Conservation (phyloP, 1,140 invertebrate genomes). For the Drosophila watanabei region DNA sequence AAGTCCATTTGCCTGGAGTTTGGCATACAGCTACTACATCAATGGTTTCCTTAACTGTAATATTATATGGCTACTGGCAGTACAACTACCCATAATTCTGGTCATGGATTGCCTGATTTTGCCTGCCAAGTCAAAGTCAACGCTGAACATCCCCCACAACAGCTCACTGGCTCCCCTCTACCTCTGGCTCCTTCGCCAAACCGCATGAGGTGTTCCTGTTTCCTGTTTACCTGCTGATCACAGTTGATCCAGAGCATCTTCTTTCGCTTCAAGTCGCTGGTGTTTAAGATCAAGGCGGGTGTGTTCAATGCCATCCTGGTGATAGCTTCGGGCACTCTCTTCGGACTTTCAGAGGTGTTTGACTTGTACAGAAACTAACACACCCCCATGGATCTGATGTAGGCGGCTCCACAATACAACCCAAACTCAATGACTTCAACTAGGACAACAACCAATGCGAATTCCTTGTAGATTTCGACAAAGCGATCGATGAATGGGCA, state of each 20-base stretch:
- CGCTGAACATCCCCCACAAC: slow-evolving; percentile 90
- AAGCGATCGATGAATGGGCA: slow-evolving; percentile 91
- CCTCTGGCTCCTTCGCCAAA: slow-evolving; percentile 95
- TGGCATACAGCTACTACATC: slow-evolving; percentile 96
- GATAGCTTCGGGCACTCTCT: slow-evolving; percentile 87
- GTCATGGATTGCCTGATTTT: slow-evolving; percentile 86
- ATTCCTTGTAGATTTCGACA: slow-evolving; percentile 95
- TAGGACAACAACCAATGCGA: slow-evolving; percentile 94
- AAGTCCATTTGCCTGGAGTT: slow-evolving; percentile 95
- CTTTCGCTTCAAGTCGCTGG: slow-evolving; percentile 88
- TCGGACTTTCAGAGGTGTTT: slow-evolving; percentile 88
- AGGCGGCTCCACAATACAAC: slow-evolving; percentile 66
- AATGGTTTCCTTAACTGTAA: slow-evolving; percentile 99
- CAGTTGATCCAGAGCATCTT: slow-evolving; percentile 93
- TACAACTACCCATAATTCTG: slow-evolving; percentile 86
- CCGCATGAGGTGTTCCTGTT: slow-evolving; percentile 98
- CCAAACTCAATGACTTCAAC: slow-evolving; percentile 96
- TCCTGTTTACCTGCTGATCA: slow-evolving; percentile 96
- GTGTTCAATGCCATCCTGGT: slow-evolving; percentile 89
- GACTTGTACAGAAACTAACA: slow-evolving; percentile 92
- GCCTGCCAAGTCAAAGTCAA: slow-evolving; percentile 88
- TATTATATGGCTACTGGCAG: slow-evolving; percentile 91
- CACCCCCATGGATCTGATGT: slow-evolving; percentile 95
- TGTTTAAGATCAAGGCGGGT: slow-evolving; percentile 85
- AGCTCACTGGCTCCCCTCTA: slow-evolving; percentile 92